These are phyloP conservation scores for Chinchilla lanigera DNA, from an alignment of 2,113 vertebrate genomes.

Conservation along the genomic window DNA sequence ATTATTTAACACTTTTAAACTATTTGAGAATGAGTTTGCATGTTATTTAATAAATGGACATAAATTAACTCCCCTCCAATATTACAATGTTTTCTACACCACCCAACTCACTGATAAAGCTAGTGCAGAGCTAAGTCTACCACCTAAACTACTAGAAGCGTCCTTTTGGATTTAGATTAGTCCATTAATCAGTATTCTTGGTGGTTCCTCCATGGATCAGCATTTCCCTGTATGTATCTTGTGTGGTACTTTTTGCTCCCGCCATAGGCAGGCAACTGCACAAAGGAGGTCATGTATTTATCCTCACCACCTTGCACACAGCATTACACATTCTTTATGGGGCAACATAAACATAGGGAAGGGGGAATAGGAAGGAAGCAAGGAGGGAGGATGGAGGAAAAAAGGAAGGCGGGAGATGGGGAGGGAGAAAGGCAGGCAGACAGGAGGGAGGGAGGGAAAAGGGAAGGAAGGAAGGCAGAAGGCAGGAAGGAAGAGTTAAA, in stretches of 20 bases:
- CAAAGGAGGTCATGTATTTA: neutral
- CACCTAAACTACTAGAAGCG: neutral
- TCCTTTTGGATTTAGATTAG: neutral
- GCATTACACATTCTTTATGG: neutral
- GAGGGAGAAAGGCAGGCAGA: too few relatives aligned
- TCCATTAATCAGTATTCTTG: neutral
- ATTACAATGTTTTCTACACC: constrained; percentile 37
- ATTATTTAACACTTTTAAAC: constrained; percentile 40
- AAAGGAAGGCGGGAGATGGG: too few relatives aligned
- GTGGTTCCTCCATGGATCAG: neutral
- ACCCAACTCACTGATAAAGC: neutral
- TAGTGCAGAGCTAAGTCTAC: neutral
- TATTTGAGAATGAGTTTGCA: constrained; percentile 50
- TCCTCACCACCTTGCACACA: neutral
- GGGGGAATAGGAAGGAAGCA: neutral
- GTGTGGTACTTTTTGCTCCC: neutral
- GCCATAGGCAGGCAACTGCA: neutral
- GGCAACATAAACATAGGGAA: neutral
- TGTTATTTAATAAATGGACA: constrained; percentile 6
- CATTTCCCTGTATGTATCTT: neutral
- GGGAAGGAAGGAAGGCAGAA: neutral
- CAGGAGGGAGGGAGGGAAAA: neutral
- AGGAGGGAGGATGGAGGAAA: neutral
- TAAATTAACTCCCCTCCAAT: constrained; percentile 36
- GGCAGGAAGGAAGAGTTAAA: neutral